phyloP scores from a whole-genome alignment of 2,113 vertebrate species.

The Phyllostomus hastatus region DNA sequence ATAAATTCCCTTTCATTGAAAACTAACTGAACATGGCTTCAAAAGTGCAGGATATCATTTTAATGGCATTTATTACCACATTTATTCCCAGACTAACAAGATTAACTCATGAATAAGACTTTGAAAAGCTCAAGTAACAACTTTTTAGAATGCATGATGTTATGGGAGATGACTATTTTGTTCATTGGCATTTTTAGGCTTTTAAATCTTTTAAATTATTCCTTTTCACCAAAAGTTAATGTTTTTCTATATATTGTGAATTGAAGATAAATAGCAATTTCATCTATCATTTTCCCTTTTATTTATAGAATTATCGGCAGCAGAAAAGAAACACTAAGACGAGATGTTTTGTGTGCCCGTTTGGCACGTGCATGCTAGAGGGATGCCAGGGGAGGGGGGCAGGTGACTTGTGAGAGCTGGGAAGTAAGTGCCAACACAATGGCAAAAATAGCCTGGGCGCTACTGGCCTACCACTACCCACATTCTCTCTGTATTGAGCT shows the following conservation, averaged over 20 bases:
- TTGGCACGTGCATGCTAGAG: neutral
- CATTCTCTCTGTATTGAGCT: neutral
- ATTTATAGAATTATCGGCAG: neutral
- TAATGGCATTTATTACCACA: constrained; percentile 14
- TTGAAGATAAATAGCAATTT: constrained; percentile 16
- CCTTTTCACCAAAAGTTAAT: neutral
- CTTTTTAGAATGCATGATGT: neutral
- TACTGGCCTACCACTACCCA: too few species aligned
- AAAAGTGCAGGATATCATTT: constrained; percentile 26
- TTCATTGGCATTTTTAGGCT: constrained; percentile 22
- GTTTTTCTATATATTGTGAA: constrained; percentile 22
- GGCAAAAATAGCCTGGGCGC: neutral
- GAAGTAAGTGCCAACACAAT: constrained; percentile 9
- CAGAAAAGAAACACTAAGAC: neutral
- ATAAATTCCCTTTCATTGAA: constrained; percentile 47
- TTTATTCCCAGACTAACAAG: constrained; percentile 44
- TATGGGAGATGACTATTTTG: neutral
- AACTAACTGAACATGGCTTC: constrained; percentile 40
- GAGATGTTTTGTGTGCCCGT: neutral
- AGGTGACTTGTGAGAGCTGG: neutral
- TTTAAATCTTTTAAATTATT: constrained; percentile 33
- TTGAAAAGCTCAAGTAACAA: constrained; percentile 13
- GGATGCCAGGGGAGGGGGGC: neutral
- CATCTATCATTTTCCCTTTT: neutral
- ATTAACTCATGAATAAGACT: neutral